Evolutionary conservation across 2,113 vertebrate genomes (phyloP).

Genomic region (Atrichornis clamosus): DNA sequence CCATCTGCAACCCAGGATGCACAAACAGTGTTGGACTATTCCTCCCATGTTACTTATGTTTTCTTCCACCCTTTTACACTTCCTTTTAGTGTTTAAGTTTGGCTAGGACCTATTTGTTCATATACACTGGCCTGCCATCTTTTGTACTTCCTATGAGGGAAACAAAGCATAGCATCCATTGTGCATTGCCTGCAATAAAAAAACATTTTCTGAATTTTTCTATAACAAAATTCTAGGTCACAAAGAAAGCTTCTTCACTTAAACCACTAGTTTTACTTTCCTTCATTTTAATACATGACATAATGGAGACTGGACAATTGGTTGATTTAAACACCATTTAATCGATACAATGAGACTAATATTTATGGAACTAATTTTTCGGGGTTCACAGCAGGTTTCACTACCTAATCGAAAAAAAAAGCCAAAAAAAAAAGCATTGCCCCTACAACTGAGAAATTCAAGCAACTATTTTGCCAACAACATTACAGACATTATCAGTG

Average conservation of each 20-base stretch:
- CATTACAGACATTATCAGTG: constrained; percentile 67
- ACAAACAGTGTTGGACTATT: background rate
- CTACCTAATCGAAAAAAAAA: constrained; percentile 43
- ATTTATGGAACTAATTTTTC: constrained; percentile 29
- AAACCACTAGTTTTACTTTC: background rate
- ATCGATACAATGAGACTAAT: background rate
- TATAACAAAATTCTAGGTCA: background rate
- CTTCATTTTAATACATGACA: background rate
- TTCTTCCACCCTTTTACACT: background rate
- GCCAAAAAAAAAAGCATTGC: constrained; percentile 11
- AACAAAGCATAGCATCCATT: background rate
- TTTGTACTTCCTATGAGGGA: background rate
- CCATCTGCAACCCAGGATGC: background rate
- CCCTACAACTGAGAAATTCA: constrained; percentile 38
- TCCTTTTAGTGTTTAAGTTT: background rate
- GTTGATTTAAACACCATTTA: background rate
- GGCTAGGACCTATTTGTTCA: background rate
- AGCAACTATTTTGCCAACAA: constrained; percentile 61
- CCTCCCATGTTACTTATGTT: background rate
- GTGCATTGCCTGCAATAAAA: background rate
- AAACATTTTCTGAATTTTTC: background rate
- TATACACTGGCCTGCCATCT: background rate
- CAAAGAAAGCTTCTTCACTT: background rate
- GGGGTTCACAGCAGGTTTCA: constrained; percentile 30
- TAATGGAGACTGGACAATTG: background rate